phyloP scores from a whole-genome alignment of 2,888 invertebrate species.

The Atethmia centrago region DNA sequence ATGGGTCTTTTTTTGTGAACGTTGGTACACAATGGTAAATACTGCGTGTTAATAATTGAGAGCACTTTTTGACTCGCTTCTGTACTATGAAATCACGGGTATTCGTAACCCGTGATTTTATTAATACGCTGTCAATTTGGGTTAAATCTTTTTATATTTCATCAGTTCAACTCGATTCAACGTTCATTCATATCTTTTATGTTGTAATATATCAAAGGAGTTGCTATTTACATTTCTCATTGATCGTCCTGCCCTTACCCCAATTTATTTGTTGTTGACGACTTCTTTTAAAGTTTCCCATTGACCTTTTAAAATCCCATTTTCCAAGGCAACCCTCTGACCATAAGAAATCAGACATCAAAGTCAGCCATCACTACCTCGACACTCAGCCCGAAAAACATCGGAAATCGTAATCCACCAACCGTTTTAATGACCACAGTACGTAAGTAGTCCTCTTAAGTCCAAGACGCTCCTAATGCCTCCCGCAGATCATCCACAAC shows the following conservation, averaged over 20 bases:
- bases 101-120: not conserved
- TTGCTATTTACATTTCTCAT: not conserved
- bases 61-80: not conserved
- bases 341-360: slow-evolving; percentile 15
- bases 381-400: slow-evolving; percentile 43
- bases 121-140: not conserved
- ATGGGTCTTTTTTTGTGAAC: slow-evolving; percentile 12
- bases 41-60: not conserved
- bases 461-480: slow-evolving; percentile 68
- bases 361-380: slow-evolving; percentile 12
- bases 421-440: slow-evolving; percentile 70
- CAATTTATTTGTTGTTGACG: not conserved
- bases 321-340: not conserved
- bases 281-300: not conserved
- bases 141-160: not conserved
- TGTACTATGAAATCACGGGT: not conserved
- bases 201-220: not conserved
- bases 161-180: not conserved
- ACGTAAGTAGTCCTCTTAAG: slow-evolving; percentile 65
- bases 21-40: not conserved
- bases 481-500: slow-evolving; percentile 76
- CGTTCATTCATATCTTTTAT: not conserved
- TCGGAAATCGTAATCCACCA: slow-evolving; percentile 52
- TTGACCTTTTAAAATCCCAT: not conserved
- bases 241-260: not conserved